Conservation (phyloP, 2,113 vertebrate genomes). For the Alaudala cheleensis region DNA sequence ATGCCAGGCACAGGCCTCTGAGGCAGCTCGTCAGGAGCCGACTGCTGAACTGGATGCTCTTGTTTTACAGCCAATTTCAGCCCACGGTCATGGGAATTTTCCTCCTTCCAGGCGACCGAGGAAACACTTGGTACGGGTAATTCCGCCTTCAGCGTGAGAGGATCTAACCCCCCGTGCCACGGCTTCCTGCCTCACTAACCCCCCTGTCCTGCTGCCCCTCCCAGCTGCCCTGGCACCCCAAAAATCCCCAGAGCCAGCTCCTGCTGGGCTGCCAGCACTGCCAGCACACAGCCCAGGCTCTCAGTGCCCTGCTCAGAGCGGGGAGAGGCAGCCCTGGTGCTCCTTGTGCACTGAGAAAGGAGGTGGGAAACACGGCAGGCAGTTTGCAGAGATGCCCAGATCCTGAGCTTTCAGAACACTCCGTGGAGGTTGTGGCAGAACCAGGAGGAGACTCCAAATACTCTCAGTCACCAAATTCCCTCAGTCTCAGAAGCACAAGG, state of each 20-base stretch:
- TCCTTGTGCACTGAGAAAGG: not conserved
- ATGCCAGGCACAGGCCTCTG: conserved; percentile 15
- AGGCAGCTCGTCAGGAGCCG: conserved; percentile 1
- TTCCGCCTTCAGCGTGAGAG: conserved; percentile 75
- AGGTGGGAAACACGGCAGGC: not conserved
- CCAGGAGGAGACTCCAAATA: not conserved
- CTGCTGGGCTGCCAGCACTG: not conserved
- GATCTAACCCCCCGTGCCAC: conserved; percentile 42
- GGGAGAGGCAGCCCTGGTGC: not conserved
- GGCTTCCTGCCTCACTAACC: conserved; percentile 47
- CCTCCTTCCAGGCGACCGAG: conserved; percentile 73
- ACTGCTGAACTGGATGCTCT: conserved; percentile 55
- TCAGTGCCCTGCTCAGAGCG: not conserved
- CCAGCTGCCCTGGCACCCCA: not conserved
- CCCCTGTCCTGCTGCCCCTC: not conserved
- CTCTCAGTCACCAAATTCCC: no score
- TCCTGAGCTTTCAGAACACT: not conserved
- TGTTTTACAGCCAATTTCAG: conserved; percentile 76
- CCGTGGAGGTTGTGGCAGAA: not conserved
- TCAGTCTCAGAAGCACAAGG: not conserved
- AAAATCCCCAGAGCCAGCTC: not conserved
- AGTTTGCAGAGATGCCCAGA: not conserved
- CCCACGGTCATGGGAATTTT: conserved; percentile 77
- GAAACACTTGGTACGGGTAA: conserved; percentile 71
- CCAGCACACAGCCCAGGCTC: not conserved